phyloP scores from a whole-genome alignment of 2,797 vertebrate genomes.

The Spinibarbus caldwelli region DNA sequence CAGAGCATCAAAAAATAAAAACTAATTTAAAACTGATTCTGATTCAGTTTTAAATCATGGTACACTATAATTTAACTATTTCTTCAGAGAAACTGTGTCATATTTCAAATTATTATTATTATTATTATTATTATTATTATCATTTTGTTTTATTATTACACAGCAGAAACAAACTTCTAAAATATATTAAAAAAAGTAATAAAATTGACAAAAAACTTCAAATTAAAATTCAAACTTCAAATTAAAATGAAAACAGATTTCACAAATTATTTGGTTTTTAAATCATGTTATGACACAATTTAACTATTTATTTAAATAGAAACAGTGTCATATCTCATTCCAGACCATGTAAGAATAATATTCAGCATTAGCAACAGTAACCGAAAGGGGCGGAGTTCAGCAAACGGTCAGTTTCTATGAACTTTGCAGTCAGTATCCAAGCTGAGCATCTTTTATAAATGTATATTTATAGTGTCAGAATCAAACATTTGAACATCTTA shows the following conservation, averaged over 20 bases:
- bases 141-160: neutral
- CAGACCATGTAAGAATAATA: neutral
- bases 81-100: neutral
- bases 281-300: too few species aligned
- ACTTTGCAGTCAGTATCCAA: neutral
- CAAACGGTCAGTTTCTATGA: neutral
- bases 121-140: neutral
- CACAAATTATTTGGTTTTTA: too few species aligned
- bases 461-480: neutral
- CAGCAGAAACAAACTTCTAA: neutral
- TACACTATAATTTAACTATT: neutral
- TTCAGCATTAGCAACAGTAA: neutral
- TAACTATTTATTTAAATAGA: neutral
- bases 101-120: neutral
- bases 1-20: neutral
- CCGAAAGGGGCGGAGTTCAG: neutral
- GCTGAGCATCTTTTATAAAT: too few species aligned
- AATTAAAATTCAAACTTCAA: too few species aligned
- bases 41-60: neutral
- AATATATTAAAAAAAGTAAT: neutral
- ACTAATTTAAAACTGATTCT: too few species aligned
- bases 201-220: neutral
- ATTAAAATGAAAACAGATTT: neutral
- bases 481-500: neutral
- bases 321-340: neutral